A percentile compares a stretch with the other conserved stretches of the same genome.
Evolutionary conservation across 2,113 vertebrate species (phyloP).

Genomic region (Turdus rufiventris): DNA sequence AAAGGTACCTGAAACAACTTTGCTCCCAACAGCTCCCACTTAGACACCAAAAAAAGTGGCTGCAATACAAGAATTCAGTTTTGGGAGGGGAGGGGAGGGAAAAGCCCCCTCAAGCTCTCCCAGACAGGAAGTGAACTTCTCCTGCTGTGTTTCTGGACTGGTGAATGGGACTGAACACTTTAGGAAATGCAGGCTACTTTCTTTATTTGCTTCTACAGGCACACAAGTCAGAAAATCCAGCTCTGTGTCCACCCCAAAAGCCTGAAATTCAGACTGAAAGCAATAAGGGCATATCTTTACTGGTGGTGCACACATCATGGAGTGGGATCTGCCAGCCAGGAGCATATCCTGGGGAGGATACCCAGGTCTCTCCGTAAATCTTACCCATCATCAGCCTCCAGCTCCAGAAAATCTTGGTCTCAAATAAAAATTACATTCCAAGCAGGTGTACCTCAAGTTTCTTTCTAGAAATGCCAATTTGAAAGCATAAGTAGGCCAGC

Average conservation of each 20-base stretch:
- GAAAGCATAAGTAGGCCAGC: not conserved
- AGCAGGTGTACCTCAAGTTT: not conserved
- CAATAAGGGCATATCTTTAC: not conserved
- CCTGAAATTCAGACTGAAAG: not conserved
- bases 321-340: not conserved
- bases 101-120: not conserved
- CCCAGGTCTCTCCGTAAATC: not conserved
- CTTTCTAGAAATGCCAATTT: not conserved
- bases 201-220: not conserved
- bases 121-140: not conserved
- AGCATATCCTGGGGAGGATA: not conserved
- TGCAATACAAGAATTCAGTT: not conserved
- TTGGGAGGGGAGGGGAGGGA: not conserved
- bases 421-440: not conserved
- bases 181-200: not conserved
- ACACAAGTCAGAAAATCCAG: not conserved
- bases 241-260: not conserved
- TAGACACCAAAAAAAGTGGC: not conserved
- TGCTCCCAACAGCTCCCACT: not conserved
- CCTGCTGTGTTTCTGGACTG: not conserved
- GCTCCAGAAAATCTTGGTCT: not conserved
- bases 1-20: not conserved
- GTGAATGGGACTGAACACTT: not conserved
- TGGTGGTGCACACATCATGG: not conserved
- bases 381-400: not conserved